A percentile compares a stretch with the other conserved stretches of the same genome.
These are phyloP conservation scores for Eulemur rufifrons DNA, from an alignment of 2,113 vertebrate genomes.

Conservation along the genomic window DNA sequence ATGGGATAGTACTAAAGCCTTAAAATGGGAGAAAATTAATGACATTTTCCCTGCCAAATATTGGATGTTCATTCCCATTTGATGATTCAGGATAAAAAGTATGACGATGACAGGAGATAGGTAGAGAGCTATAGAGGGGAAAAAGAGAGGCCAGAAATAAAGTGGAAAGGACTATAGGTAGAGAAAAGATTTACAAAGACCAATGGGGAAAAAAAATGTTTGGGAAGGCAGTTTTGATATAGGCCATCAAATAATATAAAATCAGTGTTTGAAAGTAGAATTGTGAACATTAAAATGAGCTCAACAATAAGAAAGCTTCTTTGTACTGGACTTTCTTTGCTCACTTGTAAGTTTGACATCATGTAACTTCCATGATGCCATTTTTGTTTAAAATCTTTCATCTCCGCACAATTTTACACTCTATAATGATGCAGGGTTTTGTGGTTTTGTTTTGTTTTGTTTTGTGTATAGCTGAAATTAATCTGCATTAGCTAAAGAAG, in stretches of 20 bases:
- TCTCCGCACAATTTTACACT: neutral
- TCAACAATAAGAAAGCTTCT: neutral
- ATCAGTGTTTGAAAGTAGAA: neutral
- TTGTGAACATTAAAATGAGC: neutral
- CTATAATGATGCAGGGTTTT: neutral
- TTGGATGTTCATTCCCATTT: neutral
- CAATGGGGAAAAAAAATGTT: neutral
- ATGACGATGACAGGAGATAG: neutral
- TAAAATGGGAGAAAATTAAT: neutral
- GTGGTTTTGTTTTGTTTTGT: neutral
- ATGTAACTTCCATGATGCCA: neutral
- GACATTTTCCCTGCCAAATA: neutral
- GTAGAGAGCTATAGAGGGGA: neutral
- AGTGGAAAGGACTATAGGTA: neutral
- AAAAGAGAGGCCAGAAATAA: neutral
- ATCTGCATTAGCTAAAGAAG: neutral
- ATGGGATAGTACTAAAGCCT: neutral
- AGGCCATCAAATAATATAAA: neutral
- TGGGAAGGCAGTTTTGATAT: neutral
- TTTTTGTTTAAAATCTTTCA: neutral
- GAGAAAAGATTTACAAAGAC: neutral
- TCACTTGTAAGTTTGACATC: neutral
- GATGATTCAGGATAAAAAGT: neutral
- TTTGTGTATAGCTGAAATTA: neutral
- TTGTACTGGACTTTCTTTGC: neutral